A percentile compares a stretch with the other conserved stretches of the same genome.
These are phyloP conservation scores for Lasioglossum marginatum DNA, from an alignment of 2,888 invertebrate species.

Conservation along the genomic window DNA sequence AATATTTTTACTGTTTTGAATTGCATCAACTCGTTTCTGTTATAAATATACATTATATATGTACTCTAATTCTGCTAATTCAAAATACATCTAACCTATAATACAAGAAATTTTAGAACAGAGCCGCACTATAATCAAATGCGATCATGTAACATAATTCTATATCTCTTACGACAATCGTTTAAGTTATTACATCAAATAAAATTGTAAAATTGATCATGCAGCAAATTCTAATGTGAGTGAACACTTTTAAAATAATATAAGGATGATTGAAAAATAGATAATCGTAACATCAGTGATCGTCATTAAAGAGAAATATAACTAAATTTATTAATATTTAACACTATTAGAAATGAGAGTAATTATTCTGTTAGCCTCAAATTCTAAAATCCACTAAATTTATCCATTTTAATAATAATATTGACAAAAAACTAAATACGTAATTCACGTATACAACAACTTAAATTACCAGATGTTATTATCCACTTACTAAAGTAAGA, in stretches of 20 bases:
- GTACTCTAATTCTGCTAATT: background rate
- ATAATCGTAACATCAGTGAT: background rate
- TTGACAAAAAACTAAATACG: background rate
- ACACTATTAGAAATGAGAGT: background rate
- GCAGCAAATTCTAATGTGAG: background rate
- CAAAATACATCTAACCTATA: background rate
- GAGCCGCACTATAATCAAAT: background rate
- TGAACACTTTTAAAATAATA: background rate
- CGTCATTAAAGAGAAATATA: background rate
- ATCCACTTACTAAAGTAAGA: constrained; percentile 88
- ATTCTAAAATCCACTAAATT: background rate
- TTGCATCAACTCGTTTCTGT: background rate
- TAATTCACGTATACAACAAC: background rate
- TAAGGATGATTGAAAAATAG: background rate
- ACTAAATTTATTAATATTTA: background rate
- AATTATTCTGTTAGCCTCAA: background rate
- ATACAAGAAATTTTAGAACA: background rate
- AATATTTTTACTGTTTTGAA: background rate
- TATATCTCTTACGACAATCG: background rate
- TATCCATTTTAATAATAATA: background rate
- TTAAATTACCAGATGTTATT: background rate
- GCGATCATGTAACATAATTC: background rate
- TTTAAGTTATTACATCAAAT: background rate
- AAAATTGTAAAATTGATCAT: background rate
- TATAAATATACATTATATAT: background rate